phyloP scores from a whole-genome alignment of 2,797 vertebrate species.

The Eremophila alpestris region DNA sequence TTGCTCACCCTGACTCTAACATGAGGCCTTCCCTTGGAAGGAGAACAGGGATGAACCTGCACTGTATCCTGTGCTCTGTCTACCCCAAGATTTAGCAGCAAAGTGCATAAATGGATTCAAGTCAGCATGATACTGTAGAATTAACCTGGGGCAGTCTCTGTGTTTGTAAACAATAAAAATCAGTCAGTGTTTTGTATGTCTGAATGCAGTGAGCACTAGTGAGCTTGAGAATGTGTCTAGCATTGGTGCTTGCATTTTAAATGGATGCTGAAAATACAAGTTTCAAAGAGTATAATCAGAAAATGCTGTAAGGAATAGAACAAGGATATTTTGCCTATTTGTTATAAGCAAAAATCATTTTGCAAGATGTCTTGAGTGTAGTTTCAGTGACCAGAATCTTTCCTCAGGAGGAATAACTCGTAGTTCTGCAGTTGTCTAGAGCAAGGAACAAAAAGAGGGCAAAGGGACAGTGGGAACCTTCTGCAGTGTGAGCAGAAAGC shows the following conservation, averaged over 20 bases:
- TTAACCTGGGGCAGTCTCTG: not conserved
- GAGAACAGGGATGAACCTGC: not conserved
- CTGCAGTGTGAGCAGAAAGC: not conserved
- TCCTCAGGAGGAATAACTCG: not conserved
- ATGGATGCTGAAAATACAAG: not conserved
- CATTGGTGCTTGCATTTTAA: not conserved
- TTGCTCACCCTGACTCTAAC: not conserved
- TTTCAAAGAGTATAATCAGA: not conserved
- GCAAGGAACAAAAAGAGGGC: not conserved
- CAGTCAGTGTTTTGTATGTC: not conserved
- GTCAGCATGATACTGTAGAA: not conserved
- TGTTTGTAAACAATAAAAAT: not conserved
- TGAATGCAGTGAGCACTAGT: not conserved
- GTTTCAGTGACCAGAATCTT: not conserved
- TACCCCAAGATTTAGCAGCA: not conserved
- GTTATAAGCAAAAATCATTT: not conserved
- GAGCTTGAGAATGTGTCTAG: not conserved
- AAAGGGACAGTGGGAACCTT: not conserved
- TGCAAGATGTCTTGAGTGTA: not conserved
- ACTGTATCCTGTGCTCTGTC: not conserved
- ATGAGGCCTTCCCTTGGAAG: not conserved
- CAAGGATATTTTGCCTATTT: not conserved
- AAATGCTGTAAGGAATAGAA: not conserved
- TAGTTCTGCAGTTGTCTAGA: not conserved
- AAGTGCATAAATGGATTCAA: not conserved